phyloP scores from a whole-genome alignment of 2,113 vertebrate species.

The Cygnus buccinator region DNA sequence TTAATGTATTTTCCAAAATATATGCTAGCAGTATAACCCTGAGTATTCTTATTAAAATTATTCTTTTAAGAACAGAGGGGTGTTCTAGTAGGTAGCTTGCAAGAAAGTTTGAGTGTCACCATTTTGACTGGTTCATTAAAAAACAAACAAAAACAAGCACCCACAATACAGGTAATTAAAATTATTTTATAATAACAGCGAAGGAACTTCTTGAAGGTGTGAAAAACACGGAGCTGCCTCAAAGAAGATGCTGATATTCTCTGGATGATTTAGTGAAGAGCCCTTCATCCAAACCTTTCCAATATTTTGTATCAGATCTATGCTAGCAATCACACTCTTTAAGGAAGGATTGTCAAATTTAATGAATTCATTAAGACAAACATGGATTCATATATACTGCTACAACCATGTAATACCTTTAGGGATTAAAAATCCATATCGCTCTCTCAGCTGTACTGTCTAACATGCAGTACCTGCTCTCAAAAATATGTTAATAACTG shows the following conservation, averaged over 20 bases:
- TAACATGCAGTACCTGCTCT: slow-evolving; percentile 11
- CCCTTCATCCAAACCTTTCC: not conserved
- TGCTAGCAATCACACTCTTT: not conserved
- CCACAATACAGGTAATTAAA: not conserved
- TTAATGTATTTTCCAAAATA: not conserved
- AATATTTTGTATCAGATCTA: not conserved
- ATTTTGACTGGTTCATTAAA: not conserved
- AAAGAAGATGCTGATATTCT: not conserved
- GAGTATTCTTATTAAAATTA: not conserved
- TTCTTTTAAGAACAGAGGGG: not conserved
- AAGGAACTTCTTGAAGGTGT: not conserved
- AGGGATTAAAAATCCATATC: slow-evolving; percentile 50
- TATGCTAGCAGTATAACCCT: not conserved
- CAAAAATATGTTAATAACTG: not conserved
- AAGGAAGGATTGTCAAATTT: not conserved
- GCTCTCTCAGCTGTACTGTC: not conserved
- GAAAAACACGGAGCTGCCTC: not conserved
- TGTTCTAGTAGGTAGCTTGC: not conserved
- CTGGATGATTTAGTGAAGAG: not conserved
- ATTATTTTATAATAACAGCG: not conserved
- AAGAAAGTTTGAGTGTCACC: not conserved
- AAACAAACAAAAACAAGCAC: not conserved
- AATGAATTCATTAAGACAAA: not conserved
- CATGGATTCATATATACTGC: not conserved
- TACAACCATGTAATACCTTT: not conserved